Evolutionary conservation across 2,113 vertebrate genomes (phyloP).

Genomic region (Larimichthys crocea): DNA sequence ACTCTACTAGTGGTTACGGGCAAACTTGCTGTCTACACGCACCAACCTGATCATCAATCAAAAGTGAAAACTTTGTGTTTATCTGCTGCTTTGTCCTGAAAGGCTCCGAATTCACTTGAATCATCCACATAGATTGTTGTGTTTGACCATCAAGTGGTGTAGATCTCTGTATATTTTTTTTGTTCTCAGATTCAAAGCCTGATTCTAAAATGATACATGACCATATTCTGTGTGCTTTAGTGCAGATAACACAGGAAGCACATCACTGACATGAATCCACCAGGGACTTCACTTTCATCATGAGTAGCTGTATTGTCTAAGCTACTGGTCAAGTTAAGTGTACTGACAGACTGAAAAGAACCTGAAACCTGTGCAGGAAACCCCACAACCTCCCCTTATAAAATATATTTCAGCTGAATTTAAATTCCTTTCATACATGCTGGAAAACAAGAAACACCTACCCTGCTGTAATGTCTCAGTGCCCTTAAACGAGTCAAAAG

Average conservation of each 20-base stretch:
- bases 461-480: conserved; percentile 14
- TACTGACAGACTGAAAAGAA: conserved; percentile 19
- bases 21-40: neutral
- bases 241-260: conserved; percentile 57
- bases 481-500: conserved; percentile 21
- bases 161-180: neutral
- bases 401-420: conserved; percentile 37
- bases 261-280: conserved; percentile 59
- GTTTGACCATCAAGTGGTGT: conserved; percentile 1
- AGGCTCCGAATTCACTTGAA: conserved; percentile 2
- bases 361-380: neutral
- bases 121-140: conserved; percentile 2
- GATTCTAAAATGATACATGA: conserved; percentile 31
- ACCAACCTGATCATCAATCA: neutral
- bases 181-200: conserved; percentile 4
- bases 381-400: neutral
- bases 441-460: neutral
- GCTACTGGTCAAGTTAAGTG: conserved; percentile 29
- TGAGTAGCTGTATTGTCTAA: conserved; percentile 26
- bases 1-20: neutral
- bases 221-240: conserved; percentile 29
- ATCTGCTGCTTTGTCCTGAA: conserved; percentile 14
- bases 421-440: conserved; percentile 32
- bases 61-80: conserved; percentile 10
- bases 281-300: conserved; percentile 51